These are phyloP conservation scores for Hafferia zeledoni DNA, from an alignment of 2,797 vertebrate genomes.

Conservation along the genomic window DNA sequence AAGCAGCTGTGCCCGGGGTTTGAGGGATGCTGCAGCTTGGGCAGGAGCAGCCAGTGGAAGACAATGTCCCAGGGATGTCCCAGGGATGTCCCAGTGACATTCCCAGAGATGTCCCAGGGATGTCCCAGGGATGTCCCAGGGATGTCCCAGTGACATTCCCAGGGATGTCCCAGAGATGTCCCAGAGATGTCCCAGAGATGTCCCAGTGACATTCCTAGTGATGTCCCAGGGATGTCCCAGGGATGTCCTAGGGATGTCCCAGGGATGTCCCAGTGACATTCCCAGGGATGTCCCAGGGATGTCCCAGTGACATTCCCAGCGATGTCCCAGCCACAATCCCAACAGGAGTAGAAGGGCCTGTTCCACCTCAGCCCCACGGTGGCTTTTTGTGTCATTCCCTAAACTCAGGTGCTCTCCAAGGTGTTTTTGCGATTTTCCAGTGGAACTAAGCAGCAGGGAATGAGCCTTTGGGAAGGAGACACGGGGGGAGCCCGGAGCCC, in stretches of 20 bases:
- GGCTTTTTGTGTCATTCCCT: neutral
- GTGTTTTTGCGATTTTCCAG: neutral
- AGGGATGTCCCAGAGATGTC: accelerated
- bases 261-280: no score
- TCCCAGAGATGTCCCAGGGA: no score
- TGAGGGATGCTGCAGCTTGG: neutral
- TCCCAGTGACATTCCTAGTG: accelerated
- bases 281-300: accelerated
- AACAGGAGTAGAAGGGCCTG: accelerated
- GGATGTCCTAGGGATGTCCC: neutral
- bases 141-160: neutral
- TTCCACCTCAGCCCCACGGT: neutral
- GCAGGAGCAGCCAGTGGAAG: neutral
- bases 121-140: no score
- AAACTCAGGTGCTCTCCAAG: accelerated
- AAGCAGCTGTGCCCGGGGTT: accelerated
- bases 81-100: no score
- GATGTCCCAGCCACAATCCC: neutral
- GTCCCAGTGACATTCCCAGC: accelerated
- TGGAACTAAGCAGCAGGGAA: neutral
- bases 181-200: accelerated
- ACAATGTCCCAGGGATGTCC: neutral
- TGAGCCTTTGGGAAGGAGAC: neutral
- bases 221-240: no score
- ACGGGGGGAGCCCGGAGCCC: accelerated